A percentile compares a stretch with the other conserved stretches of the same genome.
Evolutionary conservation across 2,113 vertebrate genomes (phyloP).

Genomic region (Neodon shergylaensis): DNA sequence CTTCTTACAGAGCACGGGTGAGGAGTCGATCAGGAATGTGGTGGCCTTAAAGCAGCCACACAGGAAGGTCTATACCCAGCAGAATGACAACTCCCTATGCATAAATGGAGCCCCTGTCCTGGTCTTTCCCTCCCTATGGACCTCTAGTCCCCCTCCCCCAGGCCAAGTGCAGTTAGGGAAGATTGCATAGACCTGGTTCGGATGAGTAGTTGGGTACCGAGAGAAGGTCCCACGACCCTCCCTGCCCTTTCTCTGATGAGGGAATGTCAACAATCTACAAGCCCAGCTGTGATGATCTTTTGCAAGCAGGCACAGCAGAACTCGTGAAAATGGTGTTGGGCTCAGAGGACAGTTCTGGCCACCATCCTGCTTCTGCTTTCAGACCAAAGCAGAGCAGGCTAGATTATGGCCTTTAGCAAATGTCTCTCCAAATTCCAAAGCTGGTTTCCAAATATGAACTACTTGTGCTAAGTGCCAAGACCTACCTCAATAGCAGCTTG

Average conservation of each 20-base stretch:
- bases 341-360: not conserved
- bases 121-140: not conserved
- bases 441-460: not conserved
- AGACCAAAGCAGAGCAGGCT: not conserved
- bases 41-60: not conserved
- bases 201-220: not conserved
- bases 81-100: not conserved
- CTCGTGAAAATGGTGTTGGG: not conserved
- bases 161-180: not conserved
- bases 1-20: not conserved
- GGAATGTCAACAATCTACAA: not conserved
- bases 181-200: not conserved
- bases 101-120: not conserved
- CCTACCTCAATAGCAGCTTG: not conserved
- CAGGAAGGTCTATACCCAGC: not conserved
- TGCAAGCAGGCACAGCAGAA: not conserved
- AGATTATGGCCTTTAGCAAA: slow-evolving; percentile 2
- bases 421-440: slow-evolving; percentile 32
- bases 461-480: slow-evolving; percentile 8
- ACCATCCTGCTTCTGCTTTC: slow-evolving; percentile 28
- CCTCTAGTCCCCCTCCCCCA: not conserved
- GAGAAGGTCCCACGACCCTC: not conserved
- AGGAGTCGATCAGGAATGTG: not conserved
- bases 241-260: not conserved
- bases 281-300: not conserved